Evolutionary conservation across 2,797 vertebrate genomes (phyloP).

Genomic region (Cottoperca gobio): DNA sequence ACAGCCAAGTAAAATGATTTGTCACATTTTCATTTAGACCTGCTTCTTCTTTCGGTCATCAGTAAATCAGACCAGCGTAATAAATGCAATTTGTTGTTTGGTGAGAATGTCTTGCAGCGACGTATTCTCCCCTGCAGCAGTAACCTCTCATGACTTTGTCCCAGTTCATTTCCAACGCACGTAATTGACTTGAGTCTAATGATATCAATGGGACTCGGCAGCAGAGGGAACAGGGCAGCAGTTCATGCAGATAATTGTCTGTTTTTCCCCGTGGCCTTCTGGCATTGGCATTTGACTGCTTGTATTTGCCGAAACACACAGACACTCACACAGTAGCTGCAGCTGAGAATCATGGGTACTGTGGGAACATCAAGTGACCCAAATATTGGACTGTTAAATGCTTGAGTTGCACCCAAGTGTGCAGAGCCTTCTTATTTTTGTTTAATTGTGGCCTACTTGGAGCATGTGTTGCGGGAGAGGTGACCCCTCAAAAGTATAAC

Average conservation of each 20-base stretch:
- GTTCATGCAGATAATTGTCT: constrained; percentile 14
- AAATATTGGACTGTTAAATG: background rate
- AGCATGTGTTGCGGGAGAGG: background rate
- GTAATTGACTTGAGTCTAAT: constrained; percentile 25
- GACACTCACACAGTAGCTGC: background rate
- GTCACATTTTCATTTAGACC: constrained; percentile 2
- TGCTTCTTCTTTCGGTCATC: constrained; percentile 5
- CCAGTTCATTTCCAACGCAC: constrained; percentile 13
- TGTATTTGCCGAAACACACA: background rate
- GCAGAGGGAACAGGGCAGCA: background rate
- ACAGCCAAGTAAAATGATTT: background rate
- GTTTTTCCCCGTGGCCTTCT: background rate
- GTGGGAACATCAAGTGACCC: background rate
- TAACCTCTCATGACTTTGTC: constrained; percentile 13
- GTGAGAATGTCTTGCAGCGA: constrained; percentile 14
- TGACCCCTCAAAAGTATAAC: background rate
- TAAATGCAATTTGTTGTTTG: constrained; percentile 49
- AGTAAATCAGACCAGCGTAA: constrained; percentile 7
- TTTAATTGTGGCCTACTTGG: background rate
- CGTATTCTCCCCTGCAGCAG: constrained; percentile 13
- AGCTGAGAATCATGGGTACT: background rate
- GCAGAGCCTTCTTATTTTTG: background rate
- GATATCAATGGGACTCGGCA: background rate
- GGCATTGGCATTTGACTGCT: background rate
- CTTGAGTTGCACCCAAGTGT: background rate